phyloP scores from a whole-genome alignment of 2,888 invertebrate species.

The Sturmia bella region DNA sequence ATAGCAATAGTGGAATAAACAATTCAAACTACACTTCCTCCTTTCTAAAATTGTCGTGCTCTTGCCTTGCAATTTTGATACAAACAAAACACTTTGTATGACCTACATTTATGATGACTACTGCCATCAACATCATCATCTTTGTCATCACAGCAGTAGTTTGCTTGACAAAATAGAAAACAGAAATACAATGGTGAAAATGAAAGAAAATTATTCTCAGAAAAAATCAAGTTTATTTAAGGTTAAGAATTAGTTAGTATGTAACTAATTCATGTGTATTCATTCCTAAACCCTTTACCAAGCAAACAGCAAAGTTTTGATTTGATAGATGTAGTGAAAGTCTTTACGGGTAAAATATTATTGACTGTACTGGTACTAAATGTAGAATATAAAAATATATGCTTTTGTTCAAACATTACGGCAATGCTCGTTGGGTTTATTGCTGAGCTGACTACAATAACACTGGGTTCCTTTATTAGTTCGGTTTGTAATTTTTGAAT shows the following conservation, averaged over 20 bases:
- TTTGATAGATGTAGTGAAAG: too few relatives aligned
- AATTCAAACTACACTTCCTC: conserved; percentile 13
- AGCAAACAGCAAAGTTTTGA: too few relatives aligned
- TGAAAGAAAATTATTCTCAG: background rate
- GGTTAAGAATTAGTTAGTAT: too few relatives aligned
- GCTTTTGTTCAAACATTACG: too few relatives aligned
- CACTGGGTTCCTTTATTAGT: too few relatives aligned
- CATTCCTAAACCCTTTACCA: too few relatives aligned
- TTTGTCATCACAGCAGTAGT: background rate
- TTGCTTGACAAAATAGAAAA: conserved; percentile 12
- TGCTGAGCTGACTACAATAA: too few relatives aligned
- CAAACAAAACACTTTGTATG: conserved; percentile 32
- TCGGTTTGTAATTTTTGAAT: conserved; percentile 14
- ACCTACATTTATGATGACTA: conserved; percentile 43
- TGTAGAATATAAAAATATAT: too few relatives aligned
- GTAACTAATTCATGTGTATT: conserved; percentile 5
- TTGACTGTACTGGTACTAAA: too few relatives aligned
- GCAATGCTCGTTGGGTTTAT: too few relatives aligned
- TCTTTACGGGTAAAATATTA: too few relatives aligned
- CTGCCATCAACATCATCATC: conserved; percentile 18
- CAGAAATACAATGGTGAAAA: background rate
- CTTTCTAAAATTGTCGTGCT: conserved; percentile 47
- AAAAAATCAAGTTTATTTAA: conserved; percentile 64
- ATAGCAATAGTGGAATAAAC: background rate
- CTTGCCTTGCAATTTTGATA: conserved; percentile 42